These are phyloP conservation scores for Cydia strobilella DNA, from an alignment of 1,140 invertebrate species.

Conservation along the genomic window DNA sequence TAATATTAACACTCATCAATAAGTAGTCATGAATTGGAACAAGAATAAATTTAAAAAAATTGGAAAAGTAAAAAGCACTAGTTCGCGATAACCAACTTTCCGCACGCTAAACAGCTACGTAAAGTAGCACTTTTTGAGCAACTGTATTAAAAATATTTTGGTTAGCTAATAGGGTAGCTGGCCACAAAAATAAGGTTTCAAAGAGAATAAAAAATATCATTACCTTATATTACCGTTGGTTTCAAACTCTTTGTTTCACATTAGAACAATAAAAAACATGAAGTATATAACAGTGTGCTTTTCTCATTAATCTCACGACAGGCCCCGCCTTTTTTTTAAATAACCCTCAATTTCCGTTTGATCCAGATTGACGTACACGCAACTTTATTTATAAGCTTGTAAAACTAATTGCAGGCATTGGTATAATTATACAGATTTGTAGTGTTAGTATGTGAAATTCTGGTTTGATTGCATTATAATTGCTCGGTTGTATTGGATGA, in stretches of 20 bases:
- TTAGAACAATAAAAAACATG: constrained; percentile 1
- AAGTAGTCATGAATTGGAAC: too few species aligned
- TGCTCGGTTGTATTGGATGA: constrained; percentile 39
- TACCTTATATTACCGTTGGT: background rate
- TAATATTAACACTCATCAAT: too few species aligned
- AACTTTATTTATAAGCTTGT: constrained; percentile 30
- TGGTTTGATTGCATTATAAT: constrained; percentile 70
- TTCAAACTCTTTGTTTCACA: background rate
- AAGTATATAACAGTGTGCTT: constrained; percentile 9
- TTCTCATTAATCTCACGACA: constrained; percentile 21
- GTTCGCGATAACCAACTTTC: too few species aligned
- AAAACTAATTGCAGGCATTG: constrained; percentile 49
- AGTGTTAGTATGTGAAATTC: constrained; percentile 51
- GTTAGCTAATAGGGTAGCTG: too few species aligned
- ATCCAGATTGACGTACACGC: constrained; percentile 33
- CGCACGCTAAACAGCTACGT: too few species aligned
- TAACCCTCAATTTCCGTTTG: constrained; percentile 9
- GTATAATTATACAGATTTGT: constrained; percentile 51
- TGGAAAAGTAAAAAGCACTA: too few species aligned
- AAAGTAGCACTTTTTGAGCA: too few species aligned
- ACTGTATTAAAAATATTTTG: too few species aligned
- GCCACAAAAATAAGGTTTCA: too few species aligned
- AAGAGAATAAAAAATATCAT: too few species aligned
- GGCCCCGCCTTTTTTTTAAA: constrained; percentile 22
- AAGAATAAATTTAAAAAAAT: too few species aligned